Base-by-base conservation (phyloP, 2,797 vertebrate genomes). In the Pogonophryne albipinna region DNA sequence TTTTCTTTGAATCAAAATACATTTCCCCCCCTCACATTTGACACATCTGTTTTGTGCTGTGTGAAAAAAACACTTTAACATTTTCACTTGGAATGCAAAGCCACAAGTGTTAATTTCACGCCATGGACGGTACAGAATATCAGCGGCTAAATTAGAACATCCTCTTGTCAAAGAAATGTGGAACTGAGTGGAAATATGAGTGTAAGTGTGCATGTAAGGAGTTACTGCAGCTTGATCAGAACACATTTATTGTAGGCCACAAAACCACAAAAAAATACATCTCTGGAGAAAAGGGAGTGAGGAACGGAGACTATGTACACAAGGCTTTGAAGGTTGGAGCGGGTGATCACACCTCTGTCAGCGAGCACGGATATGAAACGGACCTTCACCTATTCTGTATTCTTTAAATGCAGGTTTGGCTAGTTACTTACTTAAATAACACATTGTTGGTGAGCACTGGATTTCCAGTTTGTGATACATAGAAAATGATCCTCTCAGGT, bases 1-100 rank as follows among this genome's bases (percentile, higher is more conserved):
- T 59, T 50, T 8, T 4, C 27, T 45, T 34, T 56, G 55, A 55
- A 64, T 86, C 55, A 71, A 66, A 87, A 74, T 58, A 71, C 52
- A 78, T 67, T 68, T 74, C 59, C 71, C 83, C 69, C 82, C 46
- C 65, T 68, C 76, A 73, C 92, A 70, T 87, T 89, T 85, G 78
- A 84, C 89, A 89, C 67, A 42, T 77, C 90, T 89, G 84, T 79
- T 85, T 84, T 96, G 95, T 96, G 95, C 95, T 95, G 91, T 92
- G 88, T 94, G 78, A 73, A 89, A 82, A 52, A 69, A 74, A 71
- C 59, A 0, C n/a, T 51, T 66, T 84, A 31, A 82, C 67, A 67
- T 72, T 78, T 71, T 72, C 52, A 74, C 69, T 70, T 34, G 61
- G 51, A 80, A 71, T 74, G 47, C 38, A 74, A 80, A 77, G 75